phyloP scores from a whole-genome alignment of 2,888 invertebrate genomes.

The Elegia similella region DNA sequence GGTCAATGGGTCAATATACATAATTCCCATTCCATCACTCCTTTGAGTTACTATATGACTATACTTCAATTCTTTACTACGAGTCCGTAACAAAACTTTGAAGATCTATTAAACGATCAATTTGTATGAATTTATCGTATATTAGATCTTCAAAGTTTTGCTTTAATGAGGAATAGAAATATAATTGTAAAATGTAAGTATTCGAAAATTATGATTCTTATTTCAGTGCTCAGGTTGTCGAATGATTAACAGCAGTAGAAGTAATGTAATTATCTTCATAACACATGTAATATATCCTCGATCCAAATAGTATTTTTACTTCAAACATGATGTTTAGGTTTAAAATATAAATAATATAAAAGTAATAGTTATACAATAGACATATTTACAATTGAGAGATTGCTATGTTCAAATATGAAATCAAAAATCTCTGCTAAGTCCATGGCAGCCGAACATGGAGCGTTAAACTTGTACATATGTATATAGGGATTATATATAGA shows the following conservation, averaged over 20 bases:
- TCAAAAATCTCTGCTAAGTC: constrained; percentile 46
- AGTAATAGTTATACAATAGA: constrained; percentile 31
- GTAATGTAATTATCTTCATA: constrained; percentile 20
- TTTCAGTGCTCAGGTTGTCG: not conserved
- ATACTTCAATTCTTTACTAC: too few species aligned
- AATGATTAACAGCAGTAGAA: not conserved
- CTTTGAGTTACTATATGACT: too few species aligned
- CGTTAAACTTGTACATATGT: constrained; percentile 67
- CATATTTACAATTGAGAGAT: constrained; percentile 36
- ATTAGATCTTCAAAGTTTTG: too few species aligned
- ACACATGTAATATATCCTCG: constrained; percentile 23
- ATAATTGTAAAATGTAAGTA: too few species aligned
- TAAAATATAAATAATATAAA: constrained; percentile 15
- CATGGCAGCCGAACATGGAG: constrained; percentile 39
- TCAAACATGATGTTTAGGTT: constrained; percentile 23
- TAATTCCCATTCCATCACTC: too few species aligned
- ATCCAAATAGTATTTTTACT: constrained; percentile 27
- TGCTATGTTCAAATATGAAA: constrained; percentile 36
- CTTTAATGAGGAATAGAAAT: too few species aligned
- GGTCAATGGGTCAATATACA: too few species aligned
- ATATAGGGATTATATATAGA: constrained; percentile 53
- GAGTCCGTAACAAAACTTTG: too few species aligned
- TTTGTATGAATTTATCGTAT: too few species aligned
- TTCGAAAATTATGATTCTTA: too few species aligned
- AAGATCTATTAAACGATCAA: too few species aligned